phyloP scores from a whole-genome alignment of 2,888 invertebrate genomes.

The Phlogophora meticulosa region DNA sequence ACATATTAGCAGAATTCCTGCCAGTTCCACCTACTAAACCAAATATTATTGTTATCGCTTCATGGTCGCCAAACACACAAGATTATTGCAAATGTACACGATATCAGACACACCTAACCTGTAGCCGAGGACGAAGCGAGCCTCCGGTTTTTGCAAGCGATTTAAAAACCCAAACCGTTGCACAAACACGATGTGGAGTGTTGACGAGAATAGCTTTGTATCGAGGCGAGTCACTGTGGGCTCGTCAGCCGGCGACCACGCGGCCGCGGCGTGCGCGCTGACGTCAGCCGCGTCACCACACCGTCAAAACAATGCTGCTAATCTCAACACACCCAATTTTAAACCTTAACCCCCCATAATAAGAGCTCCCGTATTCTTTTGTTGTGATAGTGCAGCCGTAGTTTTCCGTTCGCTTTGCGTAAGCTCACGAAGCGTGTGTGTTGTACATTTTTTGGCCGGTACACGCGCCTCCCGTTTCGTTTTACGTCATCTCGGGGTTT shows the following conservation, averaged over 20 bases:
- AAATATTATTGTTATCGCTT: constrained; percentile 33
- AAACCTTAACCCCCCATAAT: constrained; percentile 54
- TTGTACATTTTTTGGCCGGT: constrained; percentile 54
- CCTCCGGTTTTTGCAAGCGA: constrained; percentile 36
- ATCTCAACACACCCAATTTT: constrained; percentile 47
- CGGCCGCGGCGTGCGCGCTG: constrained; percentile 77
- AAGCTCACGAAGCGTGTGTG: constrained; percentile 60
- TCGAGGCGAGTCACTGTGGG: constrained; percentile 74
- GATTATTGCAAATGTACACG: constrained; percentile 34
- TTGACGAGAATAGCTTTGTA: constrained; percentile 52
- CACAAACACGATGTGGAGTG: constrained; percentile 42
- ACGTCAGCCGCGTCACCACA: constrained; percentile 84
- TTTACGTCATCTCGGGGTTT: constrained; percentile 55
- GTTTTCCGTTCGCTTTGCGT: constrained; percentile 83
- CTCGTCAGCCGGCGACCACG: constrained; percentile 81
- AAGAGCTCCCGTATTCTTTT: constrained; percentile 55
- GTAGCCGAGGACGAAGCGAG: constrained; percentile 47
- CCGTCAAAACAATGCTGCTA: constrained; percentile 72
- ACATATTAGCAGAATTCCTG: background rate
- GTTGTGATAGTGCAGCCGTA: constrained; percentile 70
- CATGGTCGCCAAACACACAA: constrained; percentile 23
- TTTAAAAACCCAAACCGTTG: constrained; percentile 47
- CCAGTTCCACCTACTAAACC: constrained; percentile 5
- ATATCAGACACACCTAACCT: constrained; percentile 21
- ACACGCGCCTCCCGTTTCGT: constrained; percentile 53